Evolutionary conservation across 1,140 invertebrate genomes (phyloP), one percentile per base, ranked within the genome.

Genomic region (Ctenoplectra terminalis): DNA sequence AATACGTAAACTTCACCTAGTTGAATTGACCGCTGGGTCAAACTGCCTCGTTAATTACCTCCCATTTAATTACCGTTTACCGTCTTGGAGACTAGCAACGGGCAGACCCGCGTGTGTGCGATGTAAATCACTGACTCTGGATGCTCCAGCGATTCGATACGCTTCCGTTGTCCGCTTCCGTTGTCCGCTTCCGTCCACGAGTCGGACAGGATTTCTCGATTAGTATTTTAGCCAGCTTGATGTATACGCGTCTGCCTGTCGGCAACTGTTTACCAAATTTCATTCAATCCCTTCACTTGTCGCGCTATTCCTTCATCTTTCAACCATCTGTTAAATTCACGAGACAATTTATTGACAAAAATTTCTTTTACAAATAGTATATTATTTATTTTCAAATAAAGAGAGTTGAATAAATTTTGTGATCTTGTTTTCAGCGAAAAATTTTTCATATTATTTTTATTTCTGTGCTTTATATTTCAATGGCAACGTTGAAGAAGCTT

Each of bases 1-100:
- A 75, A 76, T 82, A 80, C 79, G 75, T 83, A 87, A 87, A 87
- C 71, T 82, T 78, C 77, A 6, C 66, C 52, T 8, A 34, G 74
- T 79, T 88, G 87, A 88, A 87, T 87, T 84, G 83, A 74, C 81
- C 82, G 43, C 76, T 82, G 75, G 86, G 79, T 75, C 83, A 88
- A 67, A 78, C 83, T 84, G 75, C 37, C 82, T 84, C 86, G 83
- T 88, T 88, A 87, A 88, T 88, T 87, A 88, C 82, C 81, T 85
- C 83, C 86, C 75, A 85, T 88, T 88, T 87, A 88, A 88, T 88
- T 87, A 88, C 79, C 78, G 80, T 60, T 87, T 72, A 72, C 78
- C 79, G 82, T 84, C 82, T 82, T 87, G 76, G 74, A 78, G 29
- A 46, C 76, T 64, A 58, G 64, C 69, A 29, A 43, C 26, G 34